These are phyloP conservation scores for Harmothoe impar DNA, from an alignment of 2,888 invertebrate genomes.

Conservation along the genomic window DNA sequence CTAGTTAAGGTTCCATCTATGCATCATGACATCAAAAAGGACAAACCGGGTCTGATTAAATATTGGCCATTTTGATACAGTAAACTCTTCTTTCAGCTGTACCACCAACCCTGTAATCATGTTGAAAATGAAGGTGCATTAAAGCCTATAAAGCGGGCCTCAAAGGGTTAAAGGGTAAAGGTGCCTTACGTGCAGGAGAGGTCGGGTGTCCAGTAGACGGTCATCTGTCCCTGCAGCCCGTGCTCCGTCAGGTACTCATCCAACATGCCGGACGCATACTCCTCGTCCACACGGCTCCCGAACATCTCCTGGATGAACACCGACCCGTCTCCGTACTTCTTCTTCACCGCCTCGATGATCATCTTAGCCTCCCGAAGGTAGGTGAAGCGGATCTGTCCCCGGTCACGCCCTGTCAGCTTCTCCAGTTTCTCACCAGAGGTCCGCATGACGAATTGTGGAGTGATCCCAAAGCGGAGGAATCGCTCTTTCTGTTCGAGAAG, in stretches of 20 bases:
- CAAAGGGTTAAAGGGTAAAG: too few relatives aligned
- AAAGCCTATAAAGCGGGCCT: too few relatives aligned
- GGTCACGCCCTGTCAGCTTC: constrained; percentile 70
- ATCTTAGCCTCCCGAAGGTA: constrained; percentile 77
- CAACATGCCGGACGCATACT: constrained; percentile 77
- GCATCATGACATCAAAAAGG: too few relatives aligned
- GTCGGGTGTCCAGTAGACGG: constrained; percentile 79
- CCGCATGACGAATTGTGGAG: constrained; percentile 75
- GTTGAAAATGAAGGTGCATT: too few relatives aligned
- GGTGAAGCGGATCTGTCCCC: constrained; percentile 78
- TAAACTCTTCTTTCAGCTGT: too few relatives aligned
- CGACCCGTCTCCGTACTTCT: constrained; percentile 78
- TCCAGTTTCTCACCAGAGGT: constrained; percentile 55
- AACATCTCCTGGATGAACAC: constrained; percentile 76
- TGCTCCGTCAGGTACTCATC: constrained; percentile 79
- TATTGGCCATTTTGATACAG: too few relatives aligned
- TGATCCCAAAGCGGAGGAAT: constrained; percentile 78
- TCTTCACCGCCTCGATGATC: constrained; percentile 77
- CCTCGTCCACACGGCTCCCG: constrained; percentile 76
- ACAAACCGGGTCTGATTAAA: too few relatives aligned
- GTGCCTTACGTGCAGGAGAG: constrained; percentile 80
- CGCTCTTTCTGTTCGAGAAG: constrained; percentile 75
- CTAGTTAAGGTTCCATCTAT: too few relatives aligned
- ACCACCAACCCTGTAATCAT: too few relatives aligned
- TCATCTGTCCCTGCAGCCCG: constrained; percentile 78